Evolutionary conservation across 2,888 invertebrate genomes (phyloP).

Genomic region (Eupsilia transversa): DNA sequence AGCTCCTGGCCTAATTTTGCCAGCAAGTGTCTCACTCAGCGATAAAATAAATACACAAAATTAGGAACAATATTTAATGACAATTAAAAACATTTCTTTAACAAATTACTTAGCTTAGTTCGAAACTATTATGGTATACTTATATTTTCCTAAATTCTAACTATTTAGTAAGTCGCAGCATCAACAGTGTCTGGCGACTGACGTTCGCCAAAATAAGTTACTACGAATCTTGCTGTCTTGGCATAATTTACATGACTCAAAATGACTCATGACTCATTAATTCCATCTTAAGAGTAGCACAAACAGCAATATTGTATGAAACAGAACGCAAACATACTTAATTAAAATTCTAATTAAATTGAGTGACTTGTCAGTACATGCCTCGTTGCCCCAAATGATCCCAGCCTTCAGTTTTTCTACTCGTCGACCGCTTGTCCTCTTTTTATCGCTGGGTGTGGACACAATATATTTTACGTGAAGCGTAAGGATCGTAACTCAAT

Average conservation of each 20-base stretch:
- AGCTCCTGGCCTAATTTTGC: constrained; percentile 63
- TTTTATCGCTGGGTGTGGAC: constrained; percentile 40
- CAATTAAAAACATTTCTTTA: background rate
- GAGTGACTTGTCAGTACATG: too few species aligned
- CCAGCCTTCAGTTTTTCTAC: background rate
- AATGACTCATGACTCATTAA: background rate
- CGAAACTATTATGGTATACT: background rate
- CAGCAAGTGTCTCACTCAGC: constrained; percentile 45
- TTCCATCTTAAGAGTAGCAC: background rate
- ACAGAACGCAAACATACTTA: too few species aligned
- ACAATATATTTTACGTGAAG: constrained; percentile 61
- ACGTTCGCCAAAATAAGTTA: background rate
- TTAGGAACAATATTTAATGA: constrained; percentile 4
- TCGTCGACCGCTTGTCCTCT: too few species aligned
- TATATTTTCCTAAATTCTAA: background rate
- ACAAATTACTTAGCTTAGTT: background rate
- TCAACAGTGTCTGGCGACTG: too few species aligned
- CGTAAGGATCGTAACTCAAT: constrained; percentile 83
- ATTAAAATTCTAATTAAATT: too few species aligned
- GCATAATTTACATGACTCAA: background rate
- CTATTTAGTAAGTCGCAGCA: background rate
- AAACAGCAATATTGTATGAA: background rate
- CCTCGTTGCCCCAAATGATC: too few species aligned
- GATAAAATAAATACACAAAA: constrained; percentile 32
- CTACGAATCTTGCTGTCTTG: background rate